phyloP scores from a whole-genome alignment of 2,888 invertebrate species.

The Acanthosoma haemorrhoidale region DNA sequence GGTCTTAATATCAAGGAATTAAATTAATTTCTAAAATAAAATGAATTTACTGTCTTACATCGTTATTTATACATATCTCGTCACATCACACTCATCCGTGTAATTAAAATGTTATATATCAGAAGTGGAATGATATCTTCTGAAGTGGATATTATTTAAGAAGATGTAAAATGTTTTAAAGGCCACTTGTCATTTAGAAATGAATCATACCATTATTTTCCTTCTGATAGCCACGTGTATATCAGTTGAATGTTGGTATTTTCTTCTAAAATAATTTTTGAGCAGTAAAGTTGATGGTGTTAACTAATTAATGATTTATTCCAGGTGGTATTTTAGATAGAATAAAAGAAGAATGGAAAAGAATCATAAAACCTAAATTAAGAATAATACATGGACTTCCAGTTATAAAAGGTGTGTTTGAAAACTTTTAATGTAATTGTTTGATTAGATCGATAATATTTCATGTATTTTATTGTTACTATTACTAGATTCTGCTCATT shows the following conservation, averaged over 20 bases:
- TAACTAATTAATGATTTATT: background rate
- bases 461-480: too few relatives aligned
- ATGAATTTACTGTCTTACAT: background rate
- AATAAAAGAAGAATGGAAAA: background rate
- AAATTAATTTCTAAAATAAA: background rate
- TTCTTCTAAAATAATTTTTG: background rate
- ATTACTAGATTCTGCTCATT: too few relatives aligned
- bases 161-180: background rate
- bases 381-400: constrained; percentile 2
- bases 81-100: too few relatives aligned
- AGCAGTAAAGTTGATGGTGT: background rate
- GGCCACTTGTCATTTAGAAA: background rate
- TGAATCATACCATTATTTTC: background rate
- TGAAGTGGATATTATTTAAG: constrained; percentile 2
- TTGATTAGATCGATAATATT: too few relatives aligned
- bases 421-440: background rate
- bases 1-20: background rate
- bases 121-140: background rate
- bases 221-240: background rate
- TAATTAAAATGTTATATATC: background rate
- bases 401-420: background rate
- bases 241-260: background rate
- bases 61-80: background rate
- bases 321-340: background rate
- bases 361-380: too few relatives aligned